Percentiles rank a stretch among this genome's conserved stretches.
Conservation (phyloP, 2,888 invertebrate species). For the Chrysolina americana region DNA sequence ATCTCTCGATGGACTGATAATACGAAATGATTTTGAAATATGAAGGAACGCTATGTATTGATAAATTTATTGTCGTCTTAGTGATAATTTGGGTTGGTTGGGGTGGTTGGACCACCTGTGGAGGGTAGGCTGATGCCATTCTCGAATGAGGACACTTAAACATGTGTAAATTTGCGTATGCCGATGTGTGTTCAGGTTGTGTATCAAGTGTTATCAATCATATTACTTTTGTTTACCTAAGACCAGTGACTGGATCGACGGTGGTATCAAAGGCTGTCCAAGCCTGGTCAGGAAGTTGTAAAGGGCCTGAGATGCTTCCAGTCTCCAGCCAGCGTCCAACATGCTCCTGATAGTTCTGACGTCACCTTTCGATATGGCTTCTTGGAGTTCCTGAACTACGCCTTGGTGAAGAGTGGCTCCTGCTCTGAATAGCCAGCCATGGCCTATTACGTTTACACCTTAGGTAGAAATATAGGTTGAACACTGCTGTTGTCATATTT, state of each 20-base stretch:
- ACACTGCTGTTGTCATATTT: too few relatives aligned
- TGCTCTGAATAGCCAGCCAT: conserved; percentile 64
- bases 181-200: too few relatives aligned
- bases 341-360: conserved; percentile 53
- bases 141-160: too few relatives aligned
- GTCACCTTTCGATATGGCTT: conserved; percentile 53
- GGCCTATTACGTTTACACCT: conserved; percentile 60
- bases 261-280: conserved; percentile 69
- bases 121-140: too few relatives aligned
- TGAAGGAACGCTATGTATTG: too few relatives aligned
- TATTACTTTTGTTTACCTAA: conserved; percentile 63
- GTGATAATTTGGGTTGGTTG: too few relatives aligned
- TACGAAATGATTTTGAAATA: too few relatives aligned
- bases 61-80: too few relatives aligned
- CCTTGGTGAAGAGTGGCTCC: conserved; percentile 56
- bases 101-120: too few relatives aligned
- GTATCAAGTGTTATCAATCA: neutral
- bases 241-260: conserved; percentile 69
- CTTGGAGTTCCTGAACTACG: conserved; percentile 54
- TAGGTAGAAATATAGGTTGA: too few relatives aligned
- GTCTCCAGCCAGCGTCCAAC: conserved; percentile 62
- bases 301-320: conserved; percentile 69
- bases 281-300: conserved; percentile 65
- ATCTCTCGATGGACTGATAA: too few relatives aligned
- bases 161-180: too few relatives aligned